A percentile compares a stretch with the other conserved stretches of the same genome.
Conservation (phyloP, 2,113 vertebrate species). For the Scartelaos histophorus region DNA sequence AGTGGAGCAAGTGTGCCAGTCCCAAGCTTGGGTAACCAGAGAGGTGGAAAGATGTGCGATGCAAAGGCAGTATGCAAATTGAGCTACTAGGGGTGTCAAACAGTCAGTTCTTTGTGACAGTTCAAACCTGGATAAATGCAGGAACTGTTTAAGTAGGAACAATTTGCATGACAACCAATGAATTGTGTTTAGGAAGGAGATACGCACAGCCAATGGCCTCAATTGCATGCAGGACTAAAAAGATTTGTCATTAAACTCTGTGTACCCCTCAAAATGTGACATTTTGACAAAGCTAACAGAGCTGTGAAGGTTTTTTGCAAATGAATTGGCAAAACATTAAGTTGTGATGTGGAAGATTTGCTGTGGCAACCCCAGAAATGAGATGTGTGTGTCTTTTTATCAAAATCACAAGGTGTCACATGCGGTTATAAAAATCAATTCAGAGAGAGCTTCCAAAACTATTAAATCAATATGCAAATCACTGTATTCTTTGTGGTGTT, state of each 20-base stretch:
- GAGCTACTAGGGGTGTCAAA: not conserved
- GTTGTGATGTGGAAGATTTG: not conserved
- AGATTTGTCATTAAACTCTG: not conserved
- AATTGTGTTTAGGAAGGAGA: not conserved
- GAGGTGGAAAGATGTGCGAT: not conserved
- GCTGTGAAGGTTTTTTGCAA: not conserved
- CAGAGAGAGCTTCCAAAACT: no score
- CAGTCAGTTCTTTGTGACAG: not conserved
- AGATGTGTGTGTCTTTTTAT: not conserved
- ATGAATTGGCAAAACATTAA: not conserved
- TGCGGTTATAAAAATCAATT: not conserved
- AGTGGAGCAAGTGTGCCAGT: not conserved
- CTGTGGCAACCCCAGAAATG: not conserved
- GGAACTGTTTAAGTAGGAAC: not conserved
- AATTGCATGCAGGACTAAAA: not conserved
- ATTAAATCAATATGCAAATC: no score
- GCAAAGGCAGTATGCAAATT: not conserved
- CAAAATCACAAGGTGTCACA: not conserved
- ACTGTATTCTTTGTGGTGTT: no score
- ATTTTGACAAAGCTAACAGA: not conserved
- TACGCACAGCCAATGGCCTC: no score
- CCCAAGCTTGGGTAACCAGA: not conserved
- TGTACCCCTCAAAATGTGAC: not conserved
- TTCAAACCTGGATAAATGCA: not conserved
- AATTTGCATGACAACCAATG: not conserved